Conservation (phyloP, 2,113 vertebrate genomes). For the Hydrolagus affinis region DNA sequence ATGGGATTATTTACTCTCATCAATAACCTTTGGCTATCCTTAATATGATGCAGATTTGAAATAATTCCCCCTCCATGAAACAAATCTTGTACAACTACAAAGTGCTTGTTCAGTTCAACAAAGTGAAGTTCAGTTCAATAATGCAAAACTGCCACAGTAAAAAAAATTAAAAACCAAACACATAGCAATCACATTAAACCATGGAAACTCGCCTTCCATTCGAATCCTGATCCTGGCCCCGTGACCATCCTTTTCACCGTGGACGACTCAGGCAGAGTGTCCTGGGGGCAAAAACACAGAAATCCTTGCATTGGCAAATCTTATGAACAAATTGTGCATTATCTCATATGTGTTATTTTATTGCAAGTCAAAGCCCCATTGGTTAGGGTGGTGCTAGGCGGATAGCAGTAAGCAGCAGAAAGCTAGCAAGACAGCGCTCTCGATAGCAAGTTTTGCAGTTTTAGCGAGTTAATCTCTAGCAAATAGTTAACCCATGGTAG, state of each 20-base stretch:
- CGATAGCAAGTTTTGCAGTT: not conserved
- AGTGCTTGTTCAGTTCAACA: not conserved
- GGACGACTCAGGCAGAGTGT: conserved; percentile 87
- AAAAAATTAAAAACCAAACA: not conserved
- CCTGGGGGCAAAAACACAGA: conserved; percentile 60
- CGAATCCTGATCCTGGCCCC: conserved; percentile 81
- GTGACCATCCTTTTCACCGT: conserved; percentile 83
- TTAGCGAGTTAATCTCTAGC: conserved; percentile 33
- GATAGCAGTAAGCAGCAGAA: not conserved
- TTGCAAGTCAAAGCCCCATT: too few relatives aligned
- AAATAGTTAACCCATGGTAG: too few relatives aligned
- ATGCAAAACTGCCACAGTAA: not conserved
- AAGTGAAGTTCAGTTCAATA: not conserved
- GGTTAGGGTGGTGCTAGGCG: conserved; percentile 1
- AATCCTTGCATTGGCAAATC: conserved; percentile 34
- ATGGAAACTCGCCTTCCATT: conserved; percentile 74
- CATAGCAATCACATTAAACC: too few relatives aligned
- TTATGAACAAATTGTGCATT: not conserved
- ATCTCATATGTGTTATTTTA: not conserved
- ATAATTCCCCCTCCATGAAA: conserved; percentile 34
- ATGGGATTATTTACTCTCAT: too few relatives aligned
- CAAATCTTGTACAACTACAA: not conserved
- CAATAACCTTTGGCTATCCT: too few relatives aligned
- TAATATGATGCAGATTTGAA: too few relatives aligned
- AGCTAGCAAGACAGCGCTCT: too few relatives aligned